Conservation (phyloP, 1,140 invertebrate species). For the Microplitis demolitor region DNA sequence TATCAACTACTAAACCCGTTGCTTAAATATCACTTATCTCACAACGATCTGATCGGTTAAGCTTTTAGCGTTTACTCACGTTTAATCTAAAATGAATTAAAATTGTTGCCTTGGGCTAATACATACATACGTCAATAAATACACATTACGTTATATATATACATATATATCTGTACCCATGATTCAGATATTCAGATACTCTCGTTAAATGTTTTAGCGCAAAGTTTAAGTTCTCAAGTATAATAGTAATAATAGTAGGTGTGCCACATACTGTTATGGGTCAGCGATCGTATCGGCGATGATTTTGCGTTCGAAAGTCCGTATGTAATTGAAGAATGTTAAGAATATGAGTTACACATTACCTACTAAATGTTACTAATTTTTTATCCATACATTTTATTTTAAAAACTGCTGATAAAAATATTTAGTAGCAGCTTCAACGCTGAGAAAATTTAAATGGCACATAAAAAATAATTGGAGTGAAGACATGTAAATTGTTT, state of each 20-base stretch:
- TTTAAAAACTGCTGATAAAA: too few relatives aligned
- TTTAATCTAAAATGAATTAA: neutral
- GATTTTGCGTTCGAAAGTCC: conserved; percentile 30
- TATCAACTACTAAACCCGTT: neutral
- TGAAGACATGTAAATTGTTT: too few relatives aligned
- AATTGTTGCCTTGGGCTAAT: neutral
- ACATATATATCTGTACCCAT: neutral
- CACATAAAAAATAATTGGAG: too few relatives aligned
- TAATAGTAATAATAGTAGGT: conserved; percentile 6
- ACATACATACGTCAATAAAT: neutral
- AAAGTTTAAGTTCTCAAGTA: neutral
- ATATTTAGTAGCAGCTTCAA: too few relatives aligned
- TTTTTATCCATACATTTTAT: too few relatives aligned
- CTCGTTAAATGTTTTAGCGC: neutral
- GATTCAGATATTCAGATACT: neutral
- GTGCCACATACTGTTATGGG: conserved; percentile 30
- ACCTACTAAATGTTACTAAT: too few relatives aligned
- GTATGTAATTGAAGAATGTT: conserved; percentile 6
- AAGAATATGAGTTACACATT: neutral
- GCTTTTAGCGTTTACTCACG: neutral
- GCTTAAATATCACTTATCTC: neutral
- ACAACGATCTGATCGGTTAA: too few relatives aligned
- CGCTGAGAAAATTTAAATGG: too few relatives aligned
- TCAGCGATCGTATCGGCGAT: conserved; percentile 26
- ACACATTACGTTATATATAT: neutral